A percentile compares a stretch with the other conserved stretches of the same genome.
Evolutionary conservation across 2,797 vertebrate species (phyloP).

Genomic region (Ciconia nigra): DNA sequence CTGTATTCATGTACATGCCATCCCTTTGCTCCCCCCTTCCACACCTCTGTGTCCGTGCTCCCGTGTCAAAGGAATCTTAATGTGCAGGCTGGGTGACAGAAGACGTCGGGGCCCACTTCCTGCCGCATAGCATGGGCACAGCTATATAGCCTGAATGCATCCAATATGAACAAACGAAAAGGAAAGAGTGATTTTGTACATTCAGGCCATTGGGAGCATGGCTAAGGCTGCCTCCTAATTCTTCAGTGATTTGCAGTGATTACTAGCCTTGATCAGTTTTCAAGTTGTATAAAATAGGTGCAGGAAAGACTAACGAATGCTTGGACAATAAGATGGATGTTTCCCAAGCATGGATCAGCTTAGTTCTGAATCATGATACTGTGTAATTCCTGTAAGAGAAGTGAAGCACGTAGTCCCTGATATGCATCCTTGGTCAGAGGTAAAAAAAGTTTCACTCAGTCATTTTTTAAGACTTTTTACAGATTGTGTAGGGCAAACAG

Average conservation of each 20-base stretch:
- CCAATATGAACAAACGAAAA: not conserved
- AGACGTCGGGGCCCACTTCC: not conserved
- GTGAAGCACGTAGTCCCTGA: not conserved
- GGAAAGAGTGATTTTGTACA: not conserved
- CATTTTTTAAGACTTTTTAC: not conserved
- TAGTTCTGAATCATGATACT: not conserved
- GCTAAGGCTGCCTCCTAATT: not conserved
- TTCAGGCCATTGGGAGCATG: not conserved
- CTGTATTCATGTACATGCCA: rapidly evolving
- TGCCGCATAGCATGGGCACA: not conserved
- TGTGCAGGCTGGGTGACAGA: not conserved
- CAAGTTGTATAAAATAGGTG: not conserved
- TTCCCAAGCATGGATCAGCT: not conserved
- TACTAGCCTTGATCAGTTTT: not conserved
- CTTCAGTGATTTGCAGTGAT: not conserved
- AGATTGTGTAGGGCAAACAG: not conserved
- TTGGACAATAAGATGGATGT: rapidly evolving
- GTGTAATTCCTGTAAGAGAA: not conserved
- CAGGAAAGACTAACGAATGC: not conserved
- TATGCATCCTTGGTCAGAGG: not conserved
- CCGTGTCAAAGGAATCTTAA: not conserved
- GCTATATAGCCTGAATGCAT: not conserved
- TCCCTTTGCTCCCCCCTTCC: not conserved
- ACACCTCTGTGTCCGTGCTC: not conserved
- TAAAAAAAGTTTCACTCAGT: not conserved